A percentile compares a stretch with the other conserved stretches of the same genome.
Conservation (phyloP, 2,888 invertebrate genomes). For the Dermolepida albohirtum region DNA sequence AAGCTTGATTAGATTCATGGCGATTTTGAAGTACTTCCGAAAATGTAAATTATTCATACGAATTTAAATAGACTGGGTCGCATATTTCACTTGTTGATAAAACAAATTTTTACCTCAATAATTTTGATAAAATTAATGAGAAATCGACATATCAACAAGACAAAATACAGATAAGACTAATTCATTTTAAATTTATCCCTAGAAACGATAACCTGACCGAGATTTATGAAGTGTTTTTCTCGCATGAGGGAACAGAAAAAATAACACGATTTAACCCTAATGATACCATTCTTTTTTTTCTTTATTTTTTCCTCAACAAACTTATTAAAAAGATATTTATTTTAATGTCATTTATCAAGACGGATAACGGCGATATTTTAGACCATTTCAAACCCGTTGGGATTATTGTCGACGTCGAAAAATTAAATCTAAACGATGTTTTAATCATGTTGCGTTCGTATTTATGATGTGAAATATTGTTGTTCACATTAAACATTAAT, state of each 20-base stretch:
- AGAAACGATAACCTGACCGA: slow-evolving; percentile 6
- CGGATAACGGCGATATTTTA: too few species aligned
- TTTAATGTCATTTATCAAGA: not conserved
- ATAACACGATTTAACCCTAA: slow-evolving; percentile 1
- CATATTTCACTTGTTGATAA: not conserved
- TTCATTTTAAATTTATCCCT: slow-evolving; percentile 19
- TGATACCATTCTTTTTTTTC: not conserved
- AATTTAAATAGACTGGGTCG: too few species aligned
- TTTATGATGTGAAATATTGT: too few species aligned
- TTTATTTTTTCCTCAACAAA: not conserved
- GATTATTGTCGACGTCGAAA: too few species aligned
- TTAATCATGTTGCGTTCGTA: not conserved
- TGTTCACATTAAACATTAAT: not conserved
- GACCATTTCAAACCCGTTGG: too few species aligned
- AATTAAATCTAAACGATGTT: too few species aligned
- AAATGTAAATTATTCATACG: too few species aligned
- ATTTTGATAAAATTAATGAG: slow-evolving; percentile 13
- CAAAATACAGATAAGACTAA: slow-evolving; percentile 11
- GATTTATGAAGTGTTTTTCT: slow-evolving; percentile 3
- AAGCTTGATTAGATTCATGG: too few species aligned
- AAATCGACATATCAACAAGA: slow-evolving; percentile 27
- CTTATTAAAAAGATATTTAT: slow-evolving; percentile 26
- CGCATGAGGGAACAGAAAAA: not conserved
- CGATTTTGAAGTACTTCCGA: too few species aligned
- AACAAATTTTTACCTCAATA: slow-evolving; percentile 15